Base-by-base conservation (phyloP, 2,888 invertebrate species). In the Ophion ventricosus region DNA sequence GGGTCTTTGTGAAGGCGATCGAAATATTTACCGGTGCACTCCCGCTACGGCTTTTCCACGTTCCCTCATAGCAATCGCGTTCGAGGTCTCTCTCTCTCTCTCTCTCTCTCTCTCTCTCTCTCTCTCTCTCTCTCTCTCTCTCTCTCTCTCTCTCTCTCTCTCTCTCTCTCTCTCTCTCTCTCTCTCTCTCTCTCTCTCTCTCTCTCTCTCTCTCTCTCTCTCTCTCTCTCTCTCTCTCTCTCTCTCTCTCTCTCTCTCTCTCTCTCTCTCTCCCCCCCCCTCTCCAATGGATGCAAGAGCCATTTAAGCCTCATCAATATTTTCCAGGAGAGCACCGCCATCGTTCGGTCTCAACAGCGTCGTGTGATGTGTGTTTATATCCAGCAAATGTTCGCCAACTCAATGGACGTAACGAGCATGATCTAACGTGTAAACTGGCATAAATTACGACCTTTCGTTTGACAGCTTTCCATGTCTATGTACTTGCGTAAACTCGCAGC, bases 271-370 rank as follows among this genome's bases (percentile, higher is more conserved):
- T 54, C n/a, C n/a, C n/a, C n/a, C n/a, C 35, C 25, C n/a, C 20
- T 26, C 59, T 20, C 26, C 59, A 11, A 83, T 75, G 63, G 77
- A 74, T 73, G 35, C 35, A 29, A 64, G 75, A 83, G 75, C 80
- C 80, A 80, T 83, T 83, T 76, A 76, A 83, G 83, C 80, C 66
- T 80, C 80, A 80, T 83, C 80, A 73, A 76, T 80, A 80, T 83
- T 80, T 83, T 73, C 80, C 83, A 80, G 72, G 77, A 80, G 83
- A 77, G 61, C 76, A 76, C 67, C 59, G 43, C 66, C 49, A 49
- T 66, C 76, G 70, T 66, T 80, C 70, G 74, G 67, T 76, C 66
- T 59, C 64, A 49, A 25, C 67, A 64, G 29, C 70, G 35, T 40
- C 61, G 64, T 43, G 17, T 43, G 72, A 49, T 63, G 49, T 63